phyloP scores from a whole-genome alignment of 2,797 vertebrate genomes.

The Arrhamphus sclerolepis region DNA sequence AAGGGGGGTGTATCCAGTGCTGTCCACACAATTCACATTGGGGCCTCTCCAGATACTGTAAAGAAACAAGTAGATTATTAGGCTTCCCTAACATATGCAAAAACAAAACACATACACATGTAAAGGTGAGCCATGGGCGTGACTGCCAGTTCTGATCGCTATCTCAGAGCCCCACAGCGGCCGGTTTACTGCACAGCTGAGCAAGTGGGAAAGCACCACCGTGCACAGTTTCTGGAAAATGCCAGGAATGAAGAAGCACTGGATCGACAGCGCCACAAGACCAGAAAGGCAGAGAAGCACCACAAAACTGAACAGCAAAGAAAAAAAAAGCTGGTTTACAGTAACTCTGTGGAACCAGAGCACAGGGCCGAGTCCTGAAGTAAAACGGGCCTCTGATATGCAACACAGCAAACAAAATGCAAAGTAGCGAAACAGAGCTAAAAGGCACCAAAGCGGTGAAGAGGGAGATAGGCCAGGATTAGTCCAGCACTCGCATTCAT shows the following conservation, averaged over 20 bases:
- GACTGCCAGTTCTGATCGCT: conserved; percentile 36
- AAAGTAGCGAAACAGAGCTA: conserved; percentile 19
- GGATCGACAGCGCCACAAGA: conserved; percentile 15
- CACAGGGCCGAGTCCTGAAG: neutral
- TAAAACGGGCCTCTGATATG: conserved; percentile 30
- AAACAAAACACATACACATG: conserved; percentile 10
- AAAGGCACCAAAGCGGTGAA: conserved; percentile 8
- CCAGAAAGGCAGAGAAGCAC: conserved; percentile 14
- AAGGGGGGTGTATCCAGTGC: conserved; percentile 95
- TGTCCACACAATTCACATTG: conserved; percentile 98
- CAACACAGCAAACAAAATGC: conserved; percentile 14
- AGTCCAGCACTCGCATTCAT: conserved; percentile 30
- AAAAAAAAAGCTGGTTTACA: conserved; percentile 30
- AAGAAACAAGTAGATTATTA: conserved; percentile 44
- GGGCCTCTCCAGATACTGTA: conserved; percentile 97
- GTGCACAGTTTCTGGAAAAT: neutral
- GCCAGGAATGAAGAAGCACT: conserved; percentile 40
- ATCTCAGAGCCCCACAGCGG: conserved; percentile 28
- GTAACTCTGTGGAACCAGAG: conserved; percentile 13
- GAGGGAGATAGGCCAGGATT: conserved; percentile 8
- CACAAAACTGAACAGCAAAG: conserved; percentile 3
- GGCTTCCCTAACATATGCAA: conserved; percentile 7
- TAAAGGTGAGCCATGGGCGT: conserved; percentile 43
- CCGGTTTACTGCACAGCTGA: conserved; percentile 5
- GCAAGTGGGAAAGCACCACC: conserved; percentile 11